Base-by-base conservation (phyloP, 2,797 vertebrate genomes). In the Myotis planiceps region DNA sequence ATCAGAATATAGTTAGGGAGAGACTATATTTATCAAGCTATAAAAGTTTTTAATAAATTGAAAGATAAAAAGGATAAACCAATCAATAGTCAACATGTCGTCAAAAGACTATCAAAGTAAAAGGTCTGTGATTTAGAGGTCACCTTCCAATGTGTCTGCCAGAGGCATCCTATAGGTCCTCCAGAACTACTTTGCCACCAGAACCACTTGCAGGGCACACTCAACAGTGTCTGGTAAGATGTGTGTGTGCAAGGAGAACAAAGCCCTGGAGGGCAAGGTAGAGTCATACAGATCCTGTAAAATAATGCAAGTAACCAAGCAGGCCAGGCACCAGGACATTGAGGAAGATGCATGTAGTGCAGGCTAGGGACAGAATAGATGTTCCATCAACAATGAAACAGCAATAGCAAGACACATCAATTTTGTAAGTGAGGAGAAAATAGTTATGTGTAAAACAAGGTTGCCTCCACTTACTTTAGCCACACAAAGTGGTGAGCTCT, bases 1-100 rank as follows among this genome's bases (percentile, higher is more conserved):
- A n/a, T 71, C 55, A 85, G 45, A 53, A 53, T 19, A 66, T 9
- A 69, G n/a, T 53, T 45, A 82, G 69, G 63, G 68, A 88, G 49
- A 39, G 21, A 74, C 60, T 78, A 79, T 63, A 79, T 63, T 71
- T 69, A 71, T 29, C 47, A 82, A 49, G 53, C 27, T 42, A 6
- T 5, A 92, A 42, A 37, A 39, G n/a, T 72, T 83, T 74, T 25
- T 74, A 88, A 60, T 39, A 29, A 71, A 29, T 5, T 49, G 37
- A 85, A 29, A 65, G 19, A 53, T 63, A 53, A 68, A 83, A 92
- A 84, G 65, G 74, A 53, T 49, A 83, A 88, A 23, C 14, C 60
- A 92, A 76, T 21, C 65, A 83, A 87, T n/a, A 94, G 53, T 88
- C 60, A 95, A 72, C 4, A 7, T 23, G 65, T 39, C 69, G 92